Evolutionary conservation across 2,888 invertebrate species (phyloP), one percentile per base, ranked within the genome.

Genomic region (Ryuthela nishihirai): DNA sequence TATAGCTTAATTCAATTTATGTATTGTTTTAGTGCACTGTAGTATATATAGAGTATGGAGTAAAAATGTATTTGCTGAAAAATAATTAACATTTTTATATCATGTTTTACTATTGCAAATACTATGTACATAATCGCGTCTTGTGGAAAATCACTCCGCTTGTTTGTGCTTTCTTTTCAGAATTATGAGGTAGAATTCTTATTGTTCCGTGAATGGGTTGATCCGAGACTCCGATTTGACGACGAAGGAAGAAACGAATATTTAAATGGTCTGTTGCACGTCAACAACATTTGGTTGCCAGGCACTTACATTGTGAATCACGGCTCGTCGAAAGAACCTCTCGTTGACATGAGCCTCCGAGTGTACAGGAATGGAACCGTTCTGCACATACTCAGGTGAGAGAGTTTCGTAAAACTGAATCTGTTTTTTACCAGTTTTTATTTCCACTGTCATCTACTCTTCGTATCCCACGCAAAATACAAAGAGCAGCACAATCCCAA

Each of bases 161-260:
- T 38, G n/a, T 38, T 26, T 3, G 9, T 47, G 42, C 21, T 20
- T 44, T 34, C 15, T 6, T 43, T n/a, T 7, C 20, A 59, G 59
- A 92, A 92, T 87, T 93, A 93, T 79, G 92, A 93, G 78, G 91
- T 93, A 73, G 93, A 93, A 77, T 92, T 93, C 76, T 81, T 93
- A 68, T 82, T 93, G 70, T 88, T 92, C 75, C 90, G 92, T 76
- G 88, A 89, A 79, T 93, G 93, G 93, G 85, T 83, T 76, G 93
- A 93, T 76, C 89, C 89, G 40, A 83, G 93, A 66, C 78, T 93
- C 69, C 83, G 85, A 69, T 91, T 91, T 78, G 86, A 87, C 71
- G 91, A 91, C 21, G 48, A 36, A 7, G 63, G 52, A 10, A 23
- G 45, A 20, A 88, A 87, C 80, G 87, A 87, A 72, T 91, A 84